These are phyloP conservation scores for Lophura swinhoii DNA, from an alignment of 2,797 vertebrate species.

Conservation along the genomic window DNA sequence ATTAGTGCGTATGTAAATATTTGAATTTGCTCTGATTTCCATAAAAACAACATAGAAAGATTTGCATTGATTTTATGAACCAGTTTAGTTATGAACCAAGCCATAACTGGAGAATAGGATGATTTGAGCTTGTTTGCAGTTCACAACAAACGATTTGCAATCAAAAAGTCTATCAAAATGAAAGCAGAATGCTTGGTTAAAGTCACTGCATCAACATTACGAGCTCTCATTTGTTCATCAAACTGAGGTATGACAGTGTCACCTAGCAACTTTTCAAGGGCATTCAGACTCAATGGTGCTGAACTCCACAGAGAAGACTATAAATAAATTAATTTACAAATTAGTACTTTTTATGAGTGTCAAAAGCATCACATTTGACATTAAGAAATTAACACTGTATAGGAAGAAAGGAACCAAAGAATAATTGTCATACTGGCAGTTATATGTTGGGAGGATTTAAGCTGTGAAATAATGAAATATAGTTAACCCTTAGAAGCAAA, in stretches of 20 bases:
- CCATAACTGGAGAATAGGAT: neutral
- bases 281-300: neutral
- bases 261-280: slow-evolving; percentile 20
- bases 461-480: neutral
- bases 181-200: neutral
- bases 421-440: neutral
- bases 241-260: neutral
- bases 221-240: neutral
- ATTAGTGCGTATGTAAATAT: neutral
- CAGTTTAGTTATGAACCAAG: neutral
- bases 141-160: neutral
- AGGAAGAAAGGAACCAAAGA: neutral
- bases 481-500: neutral
- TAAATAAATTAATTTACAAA: slow-evolving; percentile 9
- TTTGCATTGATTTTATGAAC: neutral
- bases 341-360: neutral
- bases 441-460: neutral
- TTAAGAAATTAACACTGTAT: neutral
- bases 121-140: neutral
- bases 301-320: neutral
- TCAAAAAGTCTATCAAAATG: neutral
- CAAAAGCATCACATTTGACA: neutral
- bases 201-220: neutral
- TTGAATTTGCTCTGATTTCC: neutral
- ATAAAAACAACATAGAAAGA: neutral